Conservation (phyloP, 2,113 vertebrate species). For the Cranoglanis bouderius region DNA sequence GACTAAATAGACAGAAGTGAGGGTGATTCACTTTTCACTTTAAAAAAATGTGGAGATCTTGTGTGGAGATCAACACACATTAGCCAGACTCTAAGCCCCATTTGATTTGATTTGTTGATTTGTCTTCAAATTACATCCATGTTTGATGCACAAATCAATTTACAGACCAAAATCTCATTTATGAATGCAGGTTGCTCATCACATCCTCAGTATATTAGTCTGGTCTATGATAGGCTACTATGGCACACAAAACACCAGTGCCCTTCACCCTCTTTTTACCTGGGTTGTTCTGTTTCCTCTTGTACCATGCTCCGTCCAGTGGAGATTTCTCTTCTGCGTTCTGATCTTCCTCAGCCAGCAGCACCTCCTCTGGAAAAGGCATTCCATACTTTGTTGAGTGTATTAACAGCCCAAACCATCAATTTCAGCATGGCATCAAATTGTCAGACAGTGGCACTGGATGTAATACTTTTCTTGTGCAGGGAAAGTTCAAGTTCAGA, state of each 20-base stretch:
- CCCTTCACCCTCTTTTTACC: slow-evolving; percentile 63
- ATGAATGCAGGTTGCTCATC: background rate
- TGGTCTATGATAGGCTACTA: slow-evolving; percentile 48
- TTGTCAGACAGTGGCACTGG: background rate
- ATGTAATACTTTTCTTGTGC: background rate
- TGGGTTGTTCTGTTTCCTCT: slow-evolving; percentile 75
- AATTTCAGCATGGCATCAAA: background rate
- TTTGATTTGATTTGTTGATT: background rate
- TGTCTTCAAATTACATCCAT: slow-evolving; percentile 6
- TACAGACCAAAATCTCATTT: slow-evolving; percentile 9
- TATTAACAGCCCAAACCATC: background rate
- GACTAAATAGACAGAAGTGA: background rate
- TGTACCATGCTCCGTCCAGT: slow-evolving; percentile 86
- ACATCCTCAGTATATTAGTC: slow-evolving; percentile 31
- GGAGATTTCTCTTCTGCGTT: slow-evolving; percentile 95
- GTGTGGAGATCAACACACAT: background rate
- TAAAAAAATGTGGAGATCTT: too few relatives aligned
- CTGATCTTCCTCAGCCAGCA: slow-evolving; percentile 96
- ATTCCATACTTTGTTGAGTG: background rate
- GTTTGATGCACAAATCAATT: slow-evolving; percentile 9
- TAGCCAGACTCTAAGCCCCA: background rate
- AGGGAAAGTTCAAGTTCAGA: background rate
- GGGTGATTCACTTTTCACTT: background rate
- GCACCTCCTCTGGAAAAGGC: slow-evolving; percentile 87
- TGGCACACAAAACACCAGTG: slow-evolving; percentile 40